These are phyloP conservation scores for Grapholita molesta DNA, from an alignment of 1,140 invertebrate genomes.

Conservation along the genomic window DNA sequence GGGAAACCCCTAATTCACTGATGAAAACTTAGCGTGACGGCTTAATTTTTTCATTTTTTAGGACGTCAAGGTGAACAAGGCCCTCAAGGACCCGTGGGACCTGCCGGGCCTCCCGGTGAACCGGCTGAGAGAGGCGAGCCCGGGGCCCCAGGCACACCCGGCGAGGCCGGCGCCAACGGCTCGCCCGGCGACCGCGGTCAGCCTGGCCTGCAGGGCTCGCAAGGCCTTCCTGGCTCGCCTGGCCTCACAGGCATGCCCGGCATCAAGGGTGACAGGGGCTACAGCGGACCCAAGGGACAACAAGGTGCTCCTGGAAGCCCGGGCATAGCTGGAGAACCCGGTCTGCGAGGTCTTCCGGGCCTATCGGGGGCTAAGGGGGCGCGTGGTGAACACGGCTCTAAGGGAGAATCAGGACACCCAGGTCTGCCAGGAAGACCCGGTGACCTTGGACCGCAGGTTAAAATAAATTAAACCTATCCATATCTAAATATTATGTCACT, in stretches of 20 bases:
- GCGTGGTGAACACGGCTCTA: conserved; percentile 85
- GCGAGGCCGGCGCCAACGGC: conserved; percentile 86
- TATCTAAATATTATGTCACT: not conserved
- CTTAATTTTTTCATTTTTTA: conserved; percentile 31
- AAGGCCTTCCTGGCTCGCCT: conserved; percentile 82
- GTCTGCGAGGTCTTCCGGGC: conserved; percentile 82
- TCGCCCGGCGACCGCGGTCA: conserved; percentile 84
- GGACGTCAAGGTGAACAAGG: conserved; percentile 85
- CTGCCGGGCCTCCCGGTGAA: conserved; percentile 86
- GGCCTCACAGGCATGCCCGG: conserved; percentile 84
- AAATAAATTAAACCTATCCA: conserved; percentile 8
- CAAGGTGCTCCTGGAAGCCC: conserved; percentile 84
- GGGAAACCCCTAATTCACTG: no score
- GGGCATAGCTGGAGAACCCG: conserved; percentile 80
- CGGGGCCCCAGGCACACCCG: conserved; percentile 84
- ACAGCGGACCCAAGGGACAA: conserved; percentile 83
- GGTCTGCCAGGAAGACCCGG: conserved; percentile 86
- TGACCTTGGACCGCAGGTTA: conserved; percentile 83
- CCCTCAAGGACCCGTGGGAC: conserved; percentile 83
- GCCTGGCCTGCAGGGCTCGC: conserved; percentile 82
- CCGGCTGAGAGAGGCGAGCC: conserved; percentile 86
- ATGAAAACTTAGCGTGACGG: no score
- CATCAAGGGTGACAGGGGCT: conserved; percentile 85
- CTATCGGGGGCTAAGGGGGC: conserved; percentile 83
- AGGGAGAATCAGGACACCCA: conserved; percentile 86